Base-by-base conservation (phyloP, 2,888 invertebrate genomes). In the Sicus ferrugineus region DNA sequence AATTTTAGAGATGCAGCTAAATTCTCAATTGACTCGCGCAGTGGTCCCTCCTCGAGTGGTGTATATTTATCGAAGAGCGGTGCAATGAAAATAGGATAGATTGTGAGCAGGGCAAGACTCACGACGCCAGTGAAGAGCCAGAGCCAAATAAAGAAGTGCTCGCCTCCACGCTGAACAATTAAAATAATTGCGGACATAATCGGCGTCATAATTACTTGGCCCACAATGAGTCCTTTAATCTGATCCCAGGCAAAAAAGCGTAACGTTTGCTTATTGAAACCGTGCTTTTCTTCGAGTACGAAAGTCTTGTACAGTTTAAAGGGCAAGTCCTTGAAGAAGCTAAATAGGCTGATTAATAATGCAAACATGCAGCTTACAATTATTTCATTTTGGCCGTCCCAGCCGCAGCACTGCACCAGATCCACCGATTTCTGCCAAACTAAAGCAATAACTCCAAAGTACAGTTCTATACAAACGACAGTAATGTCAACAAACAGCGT, bases 21-120 rank as follows among this genome's bases (percentile, higher is more conserved):
- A 72, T 89, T 88, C 85, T 98, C 97, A 80, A 99, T 98, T 48
- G 92, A 89, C 52, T 89, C 88, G 74, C 93, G 90, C n/a, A 99
- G 87, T 52, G 93, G 90, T 6, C 98, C 98, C 73, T 97, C 94
- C n/a, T 96, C 94, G 69, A 99, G 86, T 0, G 97, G 96, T 1
- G 95, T 93, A 86, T 97, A 99, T 82, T 96, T 98, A 86, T 99
- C 98, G 86, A 99, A 99, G 30, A 98, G 87, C 2, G 99, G 98
- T 3, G 98, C 98, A 80, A 99, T 98, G 67, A 95, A 92, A 77
- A 97, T 93, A 16, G 98, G 98, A 86, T 98, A 98, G 70, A 95
- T 88, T 7, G 96, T 95, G 80, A 97, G 88, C 72, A 98, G 85
- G 72, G 96, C 83, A 75, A 99, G 86, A 7, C 93, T 91, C 26